Percentiles rank a stretch among this genome's conserved stretches.
Conservation (phyloP, 2,113 vertebrate genomes). For the Mugil cephalus region DNA sequence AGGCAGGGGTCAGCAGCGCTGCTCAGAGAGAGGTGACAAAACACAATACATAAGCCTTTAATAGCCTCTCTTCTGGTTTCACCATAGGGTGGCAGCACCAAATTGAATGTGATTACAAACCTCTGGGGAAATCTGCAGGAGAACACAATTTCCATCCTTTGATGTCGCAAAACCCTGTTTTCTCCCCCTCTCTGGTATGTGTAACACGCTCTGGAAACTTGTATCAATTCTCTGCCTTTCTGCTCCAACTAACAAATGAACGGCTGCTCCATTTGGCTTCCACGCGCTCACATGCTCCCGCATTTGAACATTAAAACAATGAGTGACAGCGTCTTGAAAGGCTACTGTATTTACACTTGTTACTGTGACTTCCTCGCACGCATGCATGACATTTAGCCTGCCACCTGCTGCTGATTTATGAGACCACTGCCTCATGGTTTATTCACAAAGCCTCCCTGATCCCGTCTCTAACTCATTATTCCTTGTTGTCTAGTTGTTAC, state of each 20-base stretch:
- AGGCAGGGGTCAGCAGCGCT: slow-evolving; percentile 36
- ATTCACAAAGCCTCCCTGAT: slow-evolving; percentile 43
- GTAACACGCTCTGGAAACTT: slow-evolving; percentile 3
- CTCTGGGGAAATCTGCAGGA: slow-evolving; percentile 20
- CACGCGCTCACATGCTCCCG: background rate
- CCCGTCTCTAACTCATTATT: slow-evolving; percentile 36
- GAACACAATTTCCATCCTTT: slow-evolving; percentile 12
- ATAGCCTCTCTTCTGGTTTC: background rate
- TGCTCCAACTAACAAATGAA: slow-evolving; percentile 17
- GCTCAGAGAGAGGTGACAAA: background rate
- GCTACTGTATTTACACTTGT: background rate
- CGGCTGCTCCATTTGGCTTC: background rate
- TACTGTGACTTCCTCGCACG: background rate
- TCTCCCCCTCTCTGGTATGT: background rate
- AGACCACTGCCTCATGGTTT: slow-evolving; percentile 40
- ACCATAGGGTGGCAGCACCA: slow-evolving; percentile 69
- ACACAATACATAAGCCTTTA: background rate
- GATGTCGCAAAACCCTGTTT: slow-evolving; percentile 12
- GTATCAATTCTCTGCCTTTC: slow-evolving; percentile 28
- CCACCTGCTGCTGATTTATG: slow-evolving; percentile 51
- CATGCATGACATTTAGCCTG: background rate
- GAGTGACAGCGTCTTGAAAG: background rate
- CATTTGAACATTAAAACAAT: background rate
- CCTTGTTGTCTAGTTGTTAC: background rate
- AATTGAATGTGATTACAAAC: background rate